Evolutionary conservation across 1,140 invertebrate species (phyloP).

Genomic region (Papilio dardanus): DNA sequence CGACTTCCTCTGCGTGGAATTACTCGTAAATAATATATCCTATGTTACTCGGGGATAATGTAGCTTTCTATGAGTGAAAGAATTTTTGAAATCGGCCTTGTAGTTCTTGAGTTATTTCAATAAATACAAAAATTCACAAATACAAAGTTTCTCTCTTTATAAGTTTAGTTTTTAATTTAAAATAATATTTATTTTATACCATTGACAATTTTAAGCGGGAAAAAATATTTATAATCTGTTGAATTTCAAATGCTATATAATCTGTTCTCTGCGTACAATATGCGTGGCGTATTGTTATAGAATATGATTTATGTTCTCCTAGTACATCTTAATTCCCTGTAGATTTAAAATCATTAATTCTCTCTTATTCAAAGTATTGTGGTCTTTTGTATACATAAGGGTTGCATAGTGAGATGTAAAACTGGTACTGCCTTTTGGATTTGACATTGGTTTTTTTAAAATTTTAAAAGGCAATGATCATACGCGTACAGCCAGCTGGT

Average conservation of each 20-base stretch:
- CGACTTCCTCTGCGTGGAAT: too few species aligned
- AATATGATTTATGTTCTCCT: conserved; percentile 8
- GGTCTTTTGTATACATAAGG: not conserved
- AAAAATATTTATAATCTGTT: not conserved
- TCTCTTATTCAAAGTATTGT: not conserved
- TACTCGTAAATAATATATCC: too few species aligned
- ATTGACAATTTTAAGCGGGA: not conserved
- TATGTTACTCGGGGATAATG: too few species aligned
- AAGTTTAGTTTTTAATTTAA: too few species aligned
- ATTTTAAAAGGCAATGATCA: not conserved
- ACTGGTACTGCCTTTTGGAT: not conserved
- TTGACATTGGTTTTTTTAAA: not conserved
- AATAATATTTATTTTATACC: not conserved
- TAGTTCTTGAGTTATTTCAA: too few species aligned
- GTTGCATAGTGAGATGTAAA: conserved; percentile 11
- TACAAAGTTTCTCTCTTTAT: too few species aligned
- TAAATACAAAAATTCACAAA: too few species aligned
- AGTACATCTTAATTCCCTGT: conserved; percentile 34
- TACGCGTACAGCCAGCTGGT: not conserved
- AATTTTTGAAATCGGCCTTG: too few species aligned
- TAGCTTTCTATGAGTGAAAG: too few species aligned
- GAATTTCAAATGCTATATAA: not conserved
- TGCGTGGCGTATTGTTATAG: not conserved
- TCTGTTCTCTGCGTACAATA: not conserved
- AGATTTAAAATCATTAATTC: conserved; percentile 17